Percentiles rank a stretch among this genome's conserved stretches.
phyloP scores from a whole-genome alignment of 1,140 invertebrate species.

The Meloidogyne floridensis region DNA sequence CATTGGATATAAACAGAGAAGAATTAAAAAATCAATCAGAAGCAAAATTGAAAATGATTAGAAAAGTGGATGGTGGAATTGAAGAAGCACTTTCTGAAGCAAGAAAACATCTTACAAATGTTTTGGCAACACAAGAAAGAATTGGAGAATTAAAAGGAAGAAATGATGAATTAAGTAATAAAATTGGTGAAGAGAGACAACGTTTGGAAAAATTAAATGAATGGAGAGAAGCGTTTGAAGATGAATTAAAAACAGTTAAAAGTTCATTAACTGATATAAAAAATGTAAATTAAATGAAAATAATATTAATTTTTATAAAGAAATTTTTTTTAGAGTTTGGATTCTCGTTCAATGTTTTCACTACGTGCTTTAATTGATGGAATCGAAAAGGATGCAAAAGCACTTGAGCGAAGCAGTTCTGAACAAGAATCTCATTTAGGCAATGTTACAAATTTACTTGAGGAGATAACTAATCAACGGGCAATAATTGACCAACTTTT shows the following conservation, averaged over 20 bases:
- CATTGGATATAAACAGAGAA: conserved; percentile 39
- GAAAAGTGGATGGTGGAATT: conserved; percentile 18
- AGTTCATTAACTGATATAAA: conserved; percentile 22
- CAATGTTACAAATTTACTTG: conserved; percentile 31
- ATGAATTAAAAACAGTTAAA: conserved; percentile 15
- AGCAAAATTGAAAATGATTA: conserved; percentile 35
- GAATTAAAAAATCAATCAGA: conserved; percentile 49
- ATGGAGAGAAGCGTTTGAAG: conserved; percentile 19
- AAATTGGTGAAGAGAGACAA: not conserved
- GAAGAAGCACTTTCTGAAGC: conserved; percentile 1
- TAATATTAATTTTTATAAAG: not conserved
- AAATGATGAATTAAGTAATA: not conserved
- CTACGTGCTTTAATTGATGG: conserved; percentile 43
- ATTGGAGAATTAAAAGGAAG: conserved; percentile 3
- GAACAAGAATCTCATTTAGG: conserved; percentile 5
- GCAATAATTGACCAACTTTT: conserved; percentile 27
- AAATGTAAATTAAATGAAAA: conserved; percentile 24
- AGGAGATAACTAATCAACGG: not conserved
- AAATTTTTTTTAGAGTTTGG: conserved; percentile 19
- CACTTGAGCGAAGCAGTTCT: conserved; percentile 22
- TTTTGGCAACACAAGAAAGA: conserved; percentile 2
- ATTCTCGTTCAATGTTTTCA: conserved; percentile 38
- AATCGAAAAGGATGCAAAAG: conserved; percentile 38
- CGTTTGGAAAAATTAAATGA: conserved; percentile 12
- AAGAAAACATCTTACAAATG: conserved; percentile 16